Evolutionary conservation across 2,113 vertebrate species (phyloP).

Genomic region (Aphelocoma coerulescens): DNA sequence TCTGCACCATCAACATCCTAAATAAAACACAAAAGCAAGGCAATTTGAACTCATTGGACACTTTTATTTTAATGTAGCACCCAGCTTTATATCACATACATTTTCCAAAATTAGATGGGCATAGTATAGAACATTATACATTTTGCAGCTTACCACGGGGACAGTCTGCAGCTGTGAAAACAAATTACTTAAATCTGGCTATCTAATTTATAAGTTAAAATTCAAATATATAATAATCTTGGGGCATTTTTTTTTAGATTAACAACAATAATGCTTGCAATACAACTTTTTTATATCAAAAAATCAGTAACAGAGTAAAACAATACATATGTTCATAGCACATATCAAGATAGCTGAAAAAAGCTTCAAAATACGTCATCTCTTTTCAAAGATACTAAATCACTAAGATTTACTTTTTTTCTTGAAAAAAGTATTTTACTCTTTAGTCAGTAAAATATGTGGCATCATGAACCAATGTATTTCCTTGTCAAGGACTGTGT

Average conservation of each 20-base stretch:
- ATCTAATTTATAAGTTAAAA: conserved; percentile 64
- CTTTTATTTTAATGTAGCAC: conserved; percentile 72
- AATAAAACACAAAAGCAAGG: conserved; percentile 35
- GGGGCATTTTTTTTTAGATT: conserved; percentile 46
- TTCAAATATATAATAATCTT: conserved; percentile 59
- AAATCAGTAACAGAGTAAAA: conserved; percentile 60
- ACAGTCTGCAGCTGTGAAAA: conserved; percentile 71
- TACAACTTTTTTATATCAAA: conserved; percentile 30
- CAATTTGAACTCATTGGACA: conserved; percentile 10
- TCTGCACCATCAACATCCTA: background rate
- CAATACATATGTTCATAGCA: conserved; percentile 52
- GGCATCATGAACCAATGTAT: background rate
- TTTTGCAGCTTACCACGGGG: conserved; percentile 45
- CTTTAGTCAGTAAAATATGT: conserved; percentile 62
- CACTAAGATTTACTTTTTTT: background rate
- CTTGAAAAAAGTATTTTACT: conserved; percentile 70
- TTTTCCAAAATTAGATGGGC: conserved; percentile 50
- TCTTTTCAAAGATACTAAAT: conserved; percentile 41
- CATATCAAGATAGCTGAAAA: conserved; percentile 57
- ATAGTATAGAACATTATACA: conserved; percentile 23
- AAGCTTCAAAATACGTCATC: conserved; percentile 69
- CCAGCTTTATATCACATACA: conserved; percentile 63
- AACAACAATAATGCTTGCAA: conserved; percentile 51
- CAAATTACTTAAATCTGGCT: conserved; percentile 66
- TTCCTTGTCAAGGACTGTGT: background rate